Evolutionary conservation across 2,113 vertebrate species (phyloP).

Genomic region (Verasper variegatus): DNA sequence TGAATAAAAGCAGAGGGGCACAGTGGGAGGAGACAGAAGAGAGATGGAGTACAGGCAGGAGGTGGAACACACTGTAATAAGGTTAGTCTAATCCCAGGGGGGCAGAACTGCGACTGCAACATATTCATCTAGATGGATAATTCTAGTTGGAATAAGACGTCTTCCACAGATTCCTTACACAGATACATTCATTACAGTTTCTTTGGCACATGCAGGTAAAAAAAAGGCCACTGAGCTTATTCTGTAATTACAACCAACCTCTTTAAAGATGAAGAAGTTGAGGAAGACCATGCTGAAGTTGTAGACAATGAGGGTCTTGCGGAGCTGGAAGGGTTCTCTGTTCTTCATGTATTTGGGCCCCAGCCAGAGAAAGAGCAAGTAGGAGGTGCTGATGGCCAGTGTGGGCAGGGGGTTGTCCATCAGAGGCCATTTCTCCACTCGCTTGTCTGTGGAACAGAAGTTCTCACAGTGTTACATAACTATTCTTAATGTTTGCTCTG

Average conservation of each 20-base stretch:
- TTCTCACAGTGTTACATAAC: conserved; percentile 61
- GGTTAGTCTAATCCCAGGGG: conserved; percentile 16
- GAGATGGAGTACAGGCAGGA: background rate
- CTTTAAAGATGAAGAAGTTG: conserved; percentile 99
- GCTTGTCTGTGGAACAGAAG: conserved; percentile 88
- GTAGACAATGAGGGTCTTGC: conserved; percentile 94
- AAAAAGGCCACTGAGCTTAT: background rate
- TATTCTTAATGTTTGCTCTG: background rate
- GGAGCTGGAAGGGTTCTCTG: conserved; percentile 94
- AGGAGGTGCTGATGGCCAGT: conserved; percentile 93
- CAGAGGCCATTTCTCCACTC: conserved; percentile 96
- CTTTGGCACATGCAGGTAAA: background rate
- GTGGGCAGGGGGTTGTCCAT: conserved; percentile 96
- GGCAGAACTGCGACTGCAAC: background rate
- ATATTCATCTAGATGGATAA: background rate
- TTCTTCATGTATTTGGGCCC: conserved; percentile 98
- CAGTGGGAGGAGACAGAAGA: conserved; percentile 7
- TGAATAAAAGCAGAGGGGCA: background rate
- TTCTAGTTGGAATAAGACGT: background rate
- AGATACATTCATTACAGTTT: background rate
- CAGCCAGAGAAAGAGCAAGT: conserved; percentile 97
- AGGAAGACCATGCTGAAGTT: conserved; percentile 99
- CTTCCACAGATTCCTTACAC: background rate
- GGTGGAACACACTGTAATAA: conserved; percentile 12
- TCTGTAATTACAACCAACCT: conserved; percentile 81